Evolutionary conservation across 1,140 invertebrate genomes (phyloP), one percentile per base, ranked within the genome.

Genomic region (Stegodyphus dumicola): DNA sequence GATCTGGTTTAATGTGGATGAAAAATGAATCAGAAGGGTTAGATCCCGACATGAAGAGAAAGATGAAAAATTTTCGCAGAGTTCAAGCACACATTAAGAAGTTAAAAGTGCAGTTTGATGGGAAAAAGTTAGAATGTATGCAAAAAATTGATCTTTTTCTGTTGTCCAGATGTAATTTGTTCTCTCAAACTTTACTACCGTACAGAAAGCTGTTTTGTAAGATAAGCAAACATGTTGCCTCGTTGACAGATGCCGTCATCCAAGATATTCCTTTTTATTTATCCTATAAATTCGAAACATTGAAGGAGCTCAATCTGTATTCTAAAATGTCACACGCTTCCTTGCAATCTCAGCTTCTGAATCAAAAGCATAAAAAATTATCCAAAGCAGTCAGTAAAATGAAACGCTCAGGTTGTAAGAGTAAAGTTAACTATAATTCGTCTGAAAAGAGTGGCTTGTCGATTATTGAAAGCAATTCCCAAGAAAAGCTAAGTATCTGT

Each of bases 81-180:
- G 53, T 85, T 1, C 81, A 85, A 60, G 81, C 76, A 7, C 81
- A 85, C 52, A 85, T 83, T 0, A 83, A 60, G 7, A 85, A 69
- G 7, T 15, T 85, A 11, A 75, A 85, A 53, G 15, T 56, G 2
- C 64, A 53, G 17, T 85, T 85, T 15, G 65, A 76, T n/a, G 56
- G 49, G 17, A 7, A 33, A 2, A 85, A 85, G 15, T 48, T 85
- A 33, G 65, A 85, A 17, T 53, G 18, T 5, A 75, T 85, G 73
- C 81, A 85, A 70, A 85, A 85, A 60, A 70, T 85, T 18, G 81
- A 85, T 60, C 49, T 85, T 9, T 85, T 73, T 70, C 48, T 85
- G 17, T 51, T 76, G 6, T 85, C 81, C 3, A 18, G 81, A 15
- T 69, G 81, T 56, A 85, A 85, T 70, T 17, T 85, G 11, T 85